Conservation (phyloP, 2,113 vertebrate genomes). For the Papio anubis region DNA sequence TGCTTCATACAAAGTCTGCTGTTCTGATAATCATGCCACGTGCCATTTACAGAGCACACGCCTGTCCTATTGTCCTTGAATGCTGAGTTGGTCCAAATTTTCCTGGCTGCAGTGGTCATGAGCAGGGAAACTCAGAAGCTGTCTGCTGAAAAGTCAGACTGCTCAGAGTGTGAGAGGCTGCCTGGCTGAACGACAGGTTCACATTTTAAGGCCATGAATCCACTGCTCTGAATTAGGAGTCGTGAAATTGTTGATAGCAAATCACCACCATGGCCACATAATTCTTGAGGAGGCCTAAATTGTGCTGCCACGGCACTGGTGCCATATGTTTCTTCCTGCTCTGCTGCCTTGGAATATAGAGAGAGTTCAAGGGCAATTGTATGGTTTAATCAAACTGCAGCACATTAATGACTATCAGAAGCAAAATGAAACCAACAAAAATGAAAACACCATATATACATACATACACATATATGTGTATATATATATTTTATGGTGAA, state of each 20-base stretch:
- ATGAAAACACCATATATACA: neutral
- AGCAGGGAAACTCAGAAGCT: slow-evolving; percentile 69
- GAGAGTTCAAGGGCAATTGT: slow-evolving; percentile 67
- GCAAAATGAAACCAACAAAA: slow-evolving; percentile 31
- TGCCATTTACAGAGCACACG: slow-evolving; percentile 43
- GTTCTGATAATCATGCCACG: neutral
- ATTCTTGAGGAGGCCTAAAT: slow-evolving; percentile 64
- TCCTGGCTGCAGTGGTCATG: slow-evolving; percentile 39
- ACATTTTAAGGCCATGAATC: slow-evolving; percentile 42
- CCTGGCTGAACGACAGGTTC: slow-evolving; percentile 61
- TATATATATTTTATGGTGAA: neutral
- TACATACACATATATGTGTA: rapidly evolving
- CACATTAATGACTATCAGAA: neutral
- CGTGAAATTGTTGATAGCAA: slow-evolving; percentile 65
- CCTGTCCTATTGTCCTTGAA: slow-evolving; percentile 31
- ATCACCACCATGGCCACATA: slow-evolving; percentile 7
- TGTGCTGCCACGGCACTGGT: neutral
- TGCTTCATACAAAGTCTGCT: neutral
- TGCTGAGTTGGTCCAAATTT: slow-evolving; percentile 63
- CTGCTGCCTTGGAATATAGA: slow-evolving; percentile 67
- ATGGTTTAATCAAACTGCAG: slow-evolving; percentile 58
- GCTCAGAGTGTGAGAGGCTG: slow-evolving; percentile 49
- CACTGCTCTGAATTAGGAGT: slow-evolving; percentile 66
- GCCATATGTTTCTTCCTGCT: slow-evolving; percentile 76
- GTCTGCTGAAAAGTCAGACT: slow-evolving; percentile 63